Evolutionary conservation across 2,888 invertebrate genomes (phyloP), one percentile per base, ranked within the genome.

Genomic region (Chloroclystis v-ata): DNA sequence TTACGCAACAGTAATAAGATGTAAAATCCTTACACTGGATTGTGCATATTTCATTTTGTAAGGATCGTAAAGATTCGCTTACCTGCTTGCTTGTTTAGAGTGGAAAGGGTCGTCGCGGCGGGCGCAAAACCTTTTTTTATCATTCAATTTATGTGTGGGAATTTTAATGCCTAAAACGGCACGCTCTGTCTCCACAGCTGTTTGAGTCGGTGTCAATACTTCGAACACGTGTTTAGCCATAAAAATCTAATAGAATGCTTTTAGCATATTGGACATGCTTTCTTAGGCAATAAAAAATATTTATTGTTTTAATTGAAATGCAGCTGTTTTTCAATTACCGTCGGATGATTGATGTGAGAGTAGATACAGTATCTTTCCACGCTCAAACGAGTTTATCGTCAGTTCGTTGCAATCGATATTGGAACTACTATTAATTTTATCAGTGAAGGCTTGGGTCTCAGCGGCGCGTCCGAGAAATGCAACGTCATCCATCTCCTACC

Each of bases 81-180:
- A 87, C 87, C 87, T 87, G 87, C 82, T 78, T 82, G 83, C 82
- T 84, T 87, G 86, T 85, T 83, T 79, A 81, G 72, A 73, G 78
- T 72, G 71, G 75, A 72, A 78, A 80, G 76, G 82, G 77, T 81
- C 75, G 72, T 72, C 70, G 73, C 75, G 72, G 72, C 70, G 73
- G 72, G 68, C 62, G 67, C 61, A 67, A 72, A 78, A 78, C 78
- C 78, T 85, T 59, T 82, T 82, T 79, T 78, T 78, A 72, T 67
- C 75, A 79, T 78, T 76, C 72, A 77, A 81, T 81, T 82, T 79
- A 82, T 82, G 75, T 84, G 84, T 86, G 87, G 84, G 86, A 86
- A 86, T 85, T 82, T 82, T 82, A 83, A 84, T 83, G 80, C 68
- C 74, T 72, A 66, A 77, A 83, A 80, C 70, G 86, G 87, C 87